Conservation (phyloP, 2,797 vertebrate species). For the Enteromius afrohamiltoni region DNA sequence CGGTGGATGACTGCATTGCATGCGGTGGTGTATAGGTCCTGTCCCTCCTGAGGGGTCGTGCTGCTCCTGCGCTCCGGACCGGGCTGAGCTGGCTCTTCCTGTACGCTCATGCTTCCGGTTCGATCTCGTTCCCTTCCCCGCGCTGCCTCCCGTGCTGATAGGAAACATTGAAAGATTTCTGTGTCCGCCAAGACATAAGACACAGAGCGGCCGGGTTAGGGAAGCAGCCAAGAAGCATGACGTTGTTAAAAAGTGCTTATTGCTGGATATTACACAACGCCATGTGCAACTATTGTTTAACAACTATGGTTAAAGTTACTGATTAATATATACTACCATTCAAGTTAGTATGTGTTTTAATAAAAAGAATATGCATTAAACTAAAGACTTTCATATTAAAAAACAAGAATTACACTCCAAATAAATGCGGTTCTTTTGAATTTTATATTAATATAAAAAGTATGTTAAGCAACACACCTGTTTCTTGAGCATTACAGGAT, state of each 20-base stretch:
- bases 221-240: slow-evolving; percentile 50
- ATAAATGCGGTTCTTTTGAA: not conserved
- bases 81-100: slow-evolving; percentile 82
- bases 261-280: not conserved
- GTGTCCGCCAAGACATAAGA: slow-evolving; percentile 81
- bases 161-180: slow-evolving; percentile 99
- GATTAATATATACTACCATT: not conserved
- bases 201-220: slow-evolving; percentile 73
- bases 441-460: not conserved
- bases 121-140: slow-evolving; percentile 88
- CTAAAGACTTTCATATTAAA: not conserved
- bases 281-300: not conserved
- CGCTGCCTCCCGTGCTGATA: slow-evolving; percentile 96
- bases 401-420: not conserved
- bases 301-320: not conserved
- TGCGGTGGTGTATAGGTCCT: slow-evolving; percentile 94
- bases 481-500: not conserved
- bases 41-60: slow-evolving; percentile 86
- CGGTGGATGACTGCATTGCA: slow-evolving; percentile 97
- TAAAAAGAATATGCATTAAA: not conserved
- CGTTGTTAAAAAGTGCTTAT: slow-evolving; percentile 27
- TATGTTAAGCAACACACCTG: not conserved
- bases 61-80: slow-evolving; percentile 87
- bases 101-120: slow-evolving; percentile 75
- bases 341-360: not conserved